Percentiles rank a stretch among this genome's conserved stretches.
Evolutionary conservation across 2,113 vertebrate genomes (phyloP).

Genomic region (Neotoma lepida): DNA sequence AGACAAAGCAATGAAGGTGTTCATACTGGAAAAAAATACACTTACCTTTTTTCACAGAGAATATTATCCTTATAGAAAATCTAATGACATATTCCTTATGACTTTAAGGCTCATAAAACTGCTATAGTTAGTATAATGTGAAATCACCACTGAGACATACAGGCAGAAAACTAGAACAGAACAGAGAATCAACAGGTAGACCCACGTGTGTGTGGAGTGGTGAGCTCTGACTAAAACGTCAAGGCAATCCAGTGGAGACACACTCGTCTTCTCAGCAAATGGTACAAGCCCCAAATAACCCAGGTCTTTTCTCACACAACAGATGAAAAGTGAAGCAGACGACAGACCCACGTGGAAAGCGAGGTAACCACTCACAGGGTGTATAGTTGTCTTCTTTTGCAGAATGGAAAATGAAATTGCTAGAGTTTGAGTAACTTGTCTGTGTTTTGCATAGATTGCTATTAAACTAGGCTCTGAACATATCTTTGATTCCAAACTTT

Average conservation of each 20-base stretch:
- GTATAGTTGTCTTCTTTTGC: not conserved
- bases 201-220: not conserved
- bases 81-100: no score
- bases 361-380: not conserved
- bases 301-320: not conserved
- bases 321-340: not conserved
- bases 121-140: not conserved
- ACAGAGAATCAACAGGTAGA: not conserved
- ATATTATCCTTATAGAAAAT: conserved; percentile 1
- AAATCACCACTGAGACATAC: not conserved
- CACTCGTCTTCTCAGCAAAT: not conserved
- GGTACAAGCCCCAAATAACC: not conserved
- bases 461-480: not conserved
- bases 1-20: not conserved
- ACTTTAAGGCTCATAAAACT: not conserved
- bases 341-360: not conserved
- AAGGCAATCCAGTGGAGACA: not conserved
- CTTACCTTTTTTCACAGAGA: not conserved
- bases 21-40: not conserved
- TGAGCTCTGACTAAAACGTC: not conserved
- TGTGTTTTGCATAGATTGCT: not conserved
- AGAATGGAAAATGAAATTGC: conserved; percentile 2
- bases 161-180: not conserved
- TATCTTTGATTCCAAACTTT: not conserved
- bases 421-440: not conserved